phyloP scores from a whole-genome alignment of 2,113 vertebrate genomes.

The Ceyx melanurus region DNA sequence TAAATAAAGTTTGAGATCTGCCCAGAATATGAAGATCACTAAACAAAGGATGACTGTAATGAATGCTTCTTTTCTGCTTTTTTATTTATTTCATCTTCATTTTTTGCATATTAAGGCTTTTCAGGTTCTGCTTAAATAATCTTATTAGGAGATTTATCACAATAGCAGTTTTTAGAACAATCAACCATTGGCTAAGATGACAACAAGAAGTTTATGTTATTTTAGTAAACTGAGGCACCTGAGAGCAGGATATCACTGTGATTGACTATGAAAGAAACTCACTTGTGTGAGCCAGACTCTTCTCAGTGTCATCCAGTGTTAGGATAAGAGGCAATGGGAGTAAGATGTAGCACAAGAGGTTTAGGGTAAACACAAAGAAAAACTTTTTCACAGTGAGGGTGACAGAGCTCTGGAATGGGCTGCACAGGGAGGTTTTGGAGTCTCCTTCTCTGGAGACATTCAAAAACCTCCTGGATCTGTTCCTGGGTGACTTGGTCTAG shows the following conservation, averaged over 20 bases:
- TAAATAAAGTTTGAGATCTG: neutral
- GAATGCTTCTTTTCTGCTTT: fast-evolving
- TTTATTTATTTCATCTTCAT: neutral
- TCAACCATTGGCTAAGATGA: neutral
- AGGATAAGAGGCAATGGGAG: too few species aligned
- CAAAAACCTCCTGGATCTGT: too few species aligned
- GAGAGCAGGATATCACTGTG: neutral
- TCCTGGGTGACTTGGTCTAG: too few species aligned
- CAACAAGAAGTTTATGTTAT: neutral
- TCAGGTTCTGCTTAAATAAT: neutral
- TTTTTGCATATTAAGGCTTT: neutral
- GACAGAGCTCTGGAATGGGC: too few species aligned
- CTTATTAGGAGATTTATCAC: neutral
- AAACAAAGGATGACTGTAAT: neutral
- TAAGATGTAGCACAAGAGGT: too few species aligned
- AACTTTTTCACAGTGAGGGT: too few species aligned
- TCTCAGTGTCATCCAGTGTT: too few species aligned
- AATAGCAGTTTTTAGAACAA: neutral
- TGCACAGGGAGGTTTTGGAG: too few species aligned
- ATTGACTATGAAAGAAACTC: neutral
- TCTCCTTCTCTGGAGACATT: too few species aligned
- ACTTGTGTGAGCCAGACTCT: neutral
- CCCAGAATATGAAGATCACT: neutral
- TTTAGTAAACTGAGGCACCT: neutral
- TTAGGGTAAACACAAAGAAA: too few species aligned